Percentiles rank a stretch among this genome's conserved stretches.
These are phyloP conservation scores for Drosophila neotestacea DNA, from an alignment of 2,888 invertebrate genomes.

Conservation along the genomic window DNA sequence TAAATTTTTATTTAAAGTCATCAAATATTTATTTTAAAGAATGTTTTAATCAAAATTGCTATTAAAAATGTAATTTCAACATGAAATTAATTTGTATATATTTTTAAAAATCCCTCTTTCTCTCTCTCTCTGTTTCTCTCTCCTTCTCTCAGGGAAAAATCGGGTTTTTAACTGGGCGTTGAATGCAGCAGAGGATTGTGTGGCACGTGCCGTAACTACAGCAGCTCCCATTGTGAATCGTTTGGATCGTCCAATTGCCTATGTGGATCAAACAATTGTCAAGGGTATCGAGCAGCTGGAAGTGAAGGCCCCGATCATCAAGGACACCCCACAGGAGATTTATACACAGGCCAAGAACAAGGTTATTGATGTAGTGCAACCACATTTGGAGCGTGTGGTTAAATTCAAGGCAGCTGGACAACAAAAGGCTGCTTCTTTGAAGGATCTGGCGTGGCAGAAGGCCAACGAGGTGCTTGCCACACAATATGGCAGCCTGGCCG, in stretches of 20 bases:
- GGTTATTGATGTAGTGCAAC: conserved; percentile 87
- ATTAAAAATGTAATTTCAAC: no score
- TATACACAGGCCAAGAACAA: conserved; percentile 87
- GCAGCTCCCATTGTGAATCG: conserved; percentile 87
- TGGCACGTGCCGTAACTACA: conserved; percentile 88
- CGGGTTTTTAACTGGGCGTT: conserved; percentile 90
- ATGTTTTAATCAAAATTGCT: no score
- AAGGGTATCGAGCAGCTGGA: conserved; percentile 89
- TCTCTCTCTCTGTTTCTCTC: background rate
- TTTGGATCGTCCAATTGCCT: conserved; percentile 86
- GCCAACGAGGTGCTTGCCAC: conserved; percentile 90
- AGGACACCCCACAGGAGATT: conserved; percentile 88
- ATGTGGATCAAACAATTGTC: conserved; percentile 89
- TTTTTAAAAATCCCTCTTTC: no score
- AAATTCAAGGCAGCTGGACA: conserved; percentile 84
- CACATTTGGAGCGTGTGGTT: conserved; percentile 85
- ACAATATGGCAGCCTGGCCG: conserved; percentile 89
- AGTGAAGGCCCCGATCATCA: conserved; percentile 88
- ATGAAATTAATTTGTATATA: no score
- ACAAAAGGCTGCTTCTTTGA: conserved; percentile 88
- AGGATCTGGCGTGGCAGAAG: conserved; percentile 90
- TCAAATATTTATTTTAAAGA: no score
- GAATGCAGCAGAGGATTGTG: conserved; percentile 88
- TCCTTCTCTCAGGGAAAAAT: conserved; percentile 86
- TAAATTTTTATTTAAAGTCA: no score